These are phyloP conservation scores for Acipenser ruthenus DNA, from an alignment of 2,797 vertebrate species.

Conservation along the genomic window DNA sequence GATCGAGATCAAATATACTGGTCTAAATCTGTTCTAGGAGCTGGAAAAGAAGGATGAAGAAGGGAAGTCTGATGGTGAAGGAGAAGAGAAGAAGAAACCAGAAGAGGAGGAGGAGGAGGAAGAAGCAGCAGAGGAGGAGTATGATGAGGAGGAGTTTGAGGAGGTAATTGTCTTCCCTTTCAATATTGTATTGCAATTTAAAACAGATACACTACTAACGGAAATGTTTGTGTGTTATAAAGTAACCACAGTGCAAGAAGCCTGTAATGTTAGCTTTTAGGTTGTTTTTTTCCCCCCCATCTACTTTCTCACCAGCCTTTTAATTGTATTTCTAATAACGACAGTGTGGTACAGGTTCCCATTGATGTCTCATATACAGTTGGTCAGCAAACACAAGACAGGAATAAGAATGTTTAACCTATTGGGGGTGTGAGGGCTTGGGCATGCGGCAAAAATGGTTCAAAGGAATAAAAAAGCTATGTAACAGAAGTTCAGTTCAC, in stretches of 20 bases:
- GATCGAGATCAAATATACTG: too few species aligned
- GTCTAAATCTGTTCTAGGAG: conserved; percentile 46
- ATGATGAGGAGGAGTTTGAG: conserved; percentile 76
- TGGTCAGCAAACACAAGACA: too few species aligned
- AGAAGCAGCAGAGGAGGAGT: conserved; percentile 50
- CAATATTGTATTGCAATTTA: background rate
- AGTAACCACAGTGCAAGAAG: background rate
- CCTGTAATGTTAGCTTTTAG: background rate
- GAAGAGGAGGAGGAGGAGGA: conserved; percentile 59
- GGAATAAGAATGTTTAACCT: too few species aligned
- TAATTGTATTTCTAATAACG: too few species aligned
- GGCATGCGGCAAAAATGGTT: too few species aligned
- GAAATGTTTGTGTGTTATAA: background rate
- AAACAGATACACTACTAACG: background rate
- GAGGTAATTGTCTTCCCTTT: conserved; percentile 52
- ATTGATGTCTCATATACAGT: too few species aligned
- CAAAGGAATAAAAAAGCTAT: too few species aligned
- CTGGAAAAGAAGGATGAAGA: conserved; percentile 70
- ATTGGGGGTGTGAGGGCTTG: too few species aligned
- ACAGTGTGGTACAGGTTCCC: too few species aligned
- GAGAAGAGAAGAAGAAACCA: conserved; percentile 44
- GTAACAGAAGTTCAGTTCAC: too few species aligned
- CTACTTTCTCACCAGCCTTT: too few species aligned
- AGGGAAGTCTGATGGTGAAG: conserved; percentile 73
- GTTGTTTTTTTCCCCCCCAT: background rate